Conservation (phyloP, 2,113 vertebrate species). For the Arizona elegans region DNA sequence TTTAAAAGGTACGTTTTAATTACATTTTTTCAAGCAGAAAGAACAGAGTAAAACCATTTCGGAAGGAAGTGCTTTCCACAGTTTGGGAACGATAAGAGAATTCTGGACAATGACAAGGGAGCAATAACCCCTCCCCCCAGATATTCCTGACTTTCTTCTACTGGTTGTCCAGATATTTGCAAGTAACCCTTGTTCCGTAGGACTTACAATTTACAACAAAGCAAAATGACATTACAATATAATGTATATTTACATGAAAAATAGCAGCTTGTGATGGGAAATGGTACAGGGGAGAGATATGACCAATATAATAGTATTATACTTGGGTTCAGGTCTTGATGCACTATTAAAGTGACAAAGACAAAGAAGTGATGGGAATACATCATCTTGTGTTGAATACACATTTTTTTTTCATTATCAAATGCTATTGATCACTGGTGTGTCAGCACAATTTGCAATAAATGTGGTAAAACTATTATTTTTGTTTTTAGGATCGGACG, state of each 20-base stretch:
- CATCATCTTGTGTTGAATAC: neutral
- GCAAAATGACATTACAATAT: neutral
- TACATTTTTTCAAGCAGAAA: neutral
- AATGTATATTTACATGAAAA: neutral
- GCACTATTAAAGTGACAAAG: neutral
- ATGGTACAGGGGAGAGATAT: neutral
- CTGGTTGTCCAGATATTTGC: neutral
- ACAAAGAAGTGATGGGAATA: neutral
- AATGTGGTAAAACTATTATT: conserved; percentile 6
- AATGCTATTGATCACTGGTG: neutral
- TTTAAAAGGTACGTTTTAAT: neutral
- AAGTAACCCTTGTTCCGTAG: neutral
- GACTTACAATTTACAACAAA: neutral
- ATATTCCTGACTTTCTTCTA: neutral
- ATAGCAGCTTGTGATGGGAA: neutral
- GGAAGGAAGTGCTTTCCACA: neutral
- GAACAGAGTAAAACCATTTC: neutral
- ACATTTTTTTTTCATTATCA: neutral
- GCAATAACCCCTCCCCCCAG: neutral
- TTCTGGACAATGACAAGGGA: neutral
- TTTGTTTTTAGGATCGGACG: conserved; percentile 19
- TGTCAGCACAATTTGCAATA: neutral
- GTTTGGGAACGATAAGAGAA: neutral
- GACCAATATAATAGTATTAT: neutral
- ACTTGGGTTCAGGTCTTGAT: neutral